Evolutionary conservation across 2,113 vertebrate genomes (phyloP), one percentile per base, ranked within the genome.

Genomic region (Cettia cetti): DNA sequence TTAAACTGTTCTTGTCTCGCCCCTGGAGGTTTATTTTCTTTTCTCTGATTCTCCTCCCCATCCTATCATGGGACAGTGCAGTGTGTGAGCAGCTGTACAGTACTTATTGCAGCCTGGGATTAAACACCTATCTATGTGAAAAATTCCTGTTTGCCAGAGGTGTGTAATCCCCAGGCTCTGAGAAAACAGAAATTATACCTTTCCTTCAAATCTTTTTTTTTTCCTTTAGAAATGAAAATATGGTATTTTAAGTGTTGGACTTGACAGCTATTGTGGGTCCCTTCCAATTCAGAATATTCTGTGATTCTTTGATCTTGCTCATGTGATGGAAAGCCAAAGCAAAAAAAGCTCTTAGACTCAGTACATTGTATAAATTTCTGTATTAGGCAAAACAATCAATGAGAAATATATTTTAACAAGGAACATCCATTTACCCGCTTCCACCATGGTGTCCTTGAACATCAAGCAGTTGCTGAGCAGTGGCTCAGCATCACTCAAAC

Each of bases 1-100:
- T 49, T 54, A 42, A 77, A 16, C 7, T n/a, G 9, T 24, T 39
- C 7, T 61, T 76, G 26, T 40, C 16, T 53, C 20, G 54, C 13
- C 11, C 18, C 15, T 37, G 16, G 10, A 56, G 10, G 7, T 63
- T 61, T 42, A 19, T 47, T 54, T 69, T 33, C 7, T 83, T 76
- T 69, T 56, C 40, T 26, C 35, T 63, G 28, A 42, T 82, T 76
- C 5, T 70, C 18, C 18, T 56, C 10, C 8, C 40, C 6, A 37
- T 33, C 3, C 12, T 12, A 6, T 23, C 15, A 26, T 1, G 3
- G 17, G 9, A 4, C 12, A 49, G 18, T 15, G 31, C 26, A 54
- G 10, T 26, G 30, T 54, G 3, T 23, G 47, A 89, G 22, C 61
- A 69, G 5, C 33, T 59, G 10, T 1, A 2, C 6, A 9, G 21